Evolutionary conservation across 1,140 invertebrate species (phyloP), one percentile per base, ranked within the genome.

Genomic region (Xylocopa sonorina): DNA sequence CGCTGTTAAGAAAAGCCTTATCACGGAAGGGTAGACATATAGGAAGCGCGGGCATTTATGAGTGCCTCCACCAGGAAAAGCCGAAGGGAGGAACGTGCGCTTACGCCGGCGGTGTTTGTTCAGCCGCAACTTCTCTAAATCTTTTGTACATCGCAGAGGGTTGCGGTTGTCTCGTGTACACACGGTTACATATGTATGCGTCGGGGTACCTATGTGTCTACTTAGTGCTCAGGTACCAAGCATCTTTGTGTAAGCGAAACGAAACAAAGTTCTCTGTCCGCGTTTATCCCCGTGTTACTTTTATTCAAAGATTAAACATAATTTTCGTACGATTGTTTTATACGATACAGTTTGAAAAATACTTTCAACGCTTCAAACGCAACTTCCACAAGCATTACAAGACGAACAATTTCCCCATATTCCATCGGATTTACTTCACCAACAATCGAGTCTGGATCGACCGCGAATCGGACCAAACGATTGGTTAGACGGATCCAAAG

Each of bases 101-200:
- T 85, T 83, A 74, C 60, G 81, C 73, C 73, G 76, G 29, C 83
- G 81, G 68, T 90, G 88, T 90, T 90, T 90, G 83, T 90, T 90
- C 89, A 90, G 88, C 89, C 89, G 89, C 86, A 88, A 89, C 88
- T 89, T 90, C 88, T 89, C 88, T 89, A 88, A 89, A 90, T 90
- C 89, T 90, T 89, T 90, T 89, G 89, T 90, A 74, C 69, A 58
- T 71, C 77, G 74, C 79, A 75, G 79, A 88, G 81, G 82, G 85
- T 76, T 81, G 82, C 78, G 66, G 74, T 71, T 73, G 71, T 75
- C 74, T 86, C 82, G 78, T 82, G 72, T 80, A 78, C 71, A 71
- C 73, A 78, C 69, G 78, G 82, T 77, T 85, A 87, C 80, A 85
- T 80, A 76, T 84, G 82, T 80, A 76, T 84, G 82, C 83, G 75